A percentile compares a stretch with the other conserved stretches of the same genome.
Evolutionary conservation across 2,888 invertebrate species (phyloP).

Genomic region (Yponomeuta malinellus): DNA sequence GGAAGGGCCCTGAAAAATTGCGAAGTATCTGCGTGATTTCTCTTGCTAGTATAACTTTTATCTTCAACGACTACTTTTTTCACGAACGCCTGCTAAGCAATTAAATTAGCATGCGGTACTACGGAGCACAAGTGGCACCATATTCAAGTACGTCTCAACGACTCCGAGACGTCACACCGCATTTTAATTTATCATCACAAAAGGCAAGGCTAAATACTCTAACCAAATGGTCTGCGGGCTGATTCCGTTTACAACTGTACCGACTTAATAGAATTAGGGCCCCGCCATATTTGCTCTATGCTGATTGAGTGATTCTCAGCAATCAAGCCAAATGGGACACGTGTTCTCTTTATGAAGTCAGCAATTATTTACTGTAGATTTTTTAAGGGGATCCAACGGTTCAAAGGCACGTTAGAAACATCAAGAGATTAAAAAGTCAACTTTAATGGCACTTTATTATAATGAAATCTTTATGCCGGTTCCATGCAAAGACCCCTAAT

Average conservation of each 20-base stretch:
- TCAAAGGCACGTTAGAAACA: neutral
- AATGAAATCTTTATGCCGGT: neutral
- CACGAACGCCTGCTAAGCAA: too few species aligned
- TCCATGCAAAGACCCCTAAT: too few species aligned
- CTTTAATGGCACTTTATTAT: neutral
- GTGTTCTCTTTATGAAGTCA: slow-evolving; percentile 19
- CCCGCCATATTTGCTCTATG: neutral
- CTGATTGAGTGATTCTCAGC: slow-evolving; percentile 13
- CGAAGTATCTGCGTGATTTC: too few species aligned
- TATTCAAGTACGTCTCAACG: too few species aligned
- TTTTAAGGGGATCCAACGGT: neutral
- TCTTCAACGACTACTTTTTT: too few species aligned
- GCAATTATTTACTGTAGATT: slow-evolving; percentile 10
- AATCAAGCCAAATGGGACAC: slow-evolving; percentile 20
- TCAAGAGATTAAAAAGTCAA: neutral
- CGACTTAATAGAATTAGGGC: slow-evolving; percentile 1
- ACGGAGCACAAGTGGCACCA: too few species aligned
- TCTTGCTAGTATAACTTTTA: too few species aligned
- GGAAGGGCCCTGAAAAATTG: too few species aligned
- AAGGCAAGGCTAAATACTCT: neutral
- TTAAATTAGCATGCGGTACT: too few species aligned
- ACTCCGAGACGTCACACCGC: too few species aligned
- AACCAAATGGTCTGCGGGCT: neutral
- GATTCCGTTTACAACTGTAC: neutral
- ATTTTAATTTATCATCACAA: neutral